phyloP scores from a whole-genome alignment of 2,113 vertebrate species.

The Excalfactoria chinensis region DNA sequence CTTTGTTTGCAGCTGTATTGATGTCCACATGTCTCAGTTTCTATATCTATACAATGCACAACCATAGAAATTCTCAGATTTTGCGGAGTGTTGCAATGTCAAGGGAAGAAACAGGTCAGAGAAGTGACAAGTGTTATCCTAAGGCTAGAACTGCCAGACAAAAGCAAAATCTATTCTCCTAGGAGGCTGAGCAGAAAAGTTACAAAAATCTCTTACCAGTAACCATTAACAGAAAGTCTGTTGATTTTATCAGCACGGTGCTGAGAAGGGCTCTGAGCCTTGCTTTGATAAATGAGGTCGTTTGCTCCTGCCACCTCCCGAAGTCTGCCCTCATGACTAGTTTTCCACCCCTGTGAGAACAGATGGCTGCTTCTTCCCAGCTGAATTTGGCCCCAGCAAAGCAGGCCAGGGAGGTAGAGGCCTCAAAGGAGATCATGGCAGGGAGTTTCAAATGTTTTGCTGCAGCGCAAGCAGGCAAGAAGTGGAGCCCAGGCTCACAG shows the following conservation, averaged over 20 bases:
- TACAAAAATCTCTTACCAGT: slow-evolving; percentile 19
- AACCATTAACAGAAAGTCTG: slow-evolving; percentile 14
- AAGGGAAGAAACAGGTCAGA: background rate
- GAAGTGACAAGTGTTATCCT: background rate
- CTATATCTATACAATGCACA: background rate
- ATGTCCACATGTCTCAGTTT: background rate
- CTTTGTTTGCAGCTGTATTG: background rate
- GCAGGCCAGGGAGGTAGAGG: background rate
- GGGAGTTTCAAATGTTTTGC: background rate
- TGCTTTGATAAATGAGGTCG: background rate
- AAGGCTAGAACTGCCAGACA: background rate
- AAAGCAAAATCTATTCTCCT: background rate
- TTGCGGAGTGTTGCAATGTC: background rate
- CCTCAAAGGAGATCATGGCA: fast-evolving
- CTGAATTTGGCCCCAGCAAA: fast-evolving
- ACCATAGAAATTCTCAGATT: background rate
- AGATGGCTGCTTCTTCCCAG: background rate
- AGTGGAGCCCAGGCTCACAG: background rate
- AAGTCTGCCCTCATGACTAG: background rate
- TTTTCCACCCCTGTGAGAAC: background rate
- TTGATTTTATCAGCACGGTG: background rate
- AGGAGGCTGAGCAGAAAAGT: background rate
- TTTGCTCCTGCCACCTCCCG: background rate
- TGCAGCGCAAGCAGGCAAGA: background rate
- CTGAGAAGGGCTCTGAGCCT: background rate